These are phyloP conservation scores for Pterocles burchelli DNA, from an alignment of 2,113 vertebrate species.

Conservation along the genomic window DNA sequence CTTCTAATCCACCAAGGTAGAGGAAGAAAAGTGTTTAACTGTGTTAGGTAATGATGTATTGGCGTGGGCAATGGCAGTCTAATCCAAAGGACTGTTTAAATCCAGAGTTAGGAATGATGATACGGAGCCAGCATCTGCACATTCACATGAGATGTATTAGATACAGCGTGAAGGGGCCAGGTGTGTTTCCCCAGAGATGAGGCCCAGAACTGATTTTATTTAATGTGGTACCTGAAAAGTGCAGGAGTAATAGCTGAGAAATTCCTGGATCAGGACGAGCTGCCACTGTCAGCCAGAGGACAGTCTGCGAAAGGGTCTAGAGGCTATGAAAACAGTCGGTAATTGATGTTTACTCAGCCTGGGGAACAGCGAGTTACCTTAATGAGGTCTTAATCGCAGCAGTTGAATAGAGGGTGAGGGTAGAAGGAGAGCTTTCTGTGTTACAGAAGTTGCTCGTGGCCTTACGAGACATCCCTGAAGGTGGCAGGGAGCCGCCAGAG, in stretches of 20 bases:
- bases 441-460: background rate
- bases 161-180: background rate
- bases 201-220: background rate
- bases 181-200: background rate
- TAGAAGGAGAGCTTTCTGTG: background rate
- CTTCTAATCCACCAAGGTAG: conserved; percentile 95
- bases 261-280: fast-evolving
- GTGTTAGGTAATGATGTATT: background rate
- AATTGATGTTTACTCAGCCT: background rate
- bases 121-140: fast-evolving
- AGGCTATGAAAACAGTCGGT: background rate
- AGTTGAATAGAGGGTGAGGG: background rate
- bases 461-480: background rate
- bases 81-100: background rate
- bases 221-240: background rate
- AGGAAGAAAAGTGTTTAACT: background rate
- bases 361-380: background rate
- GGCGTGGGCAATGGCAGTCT: background rate
- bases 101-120: background rate
- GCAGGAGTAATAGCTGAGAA: background rate
- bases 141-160: fast-evolving
- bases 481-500: background rate
- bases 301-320: background rate
- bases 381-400: background rate
- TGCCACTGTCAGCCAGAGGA: background rate